A percentile compares a stretch with the other conserved stretches of the same genome.
Conservation (phyloP, 2,113 vertebrate genomes). For the Callorhinus ursinus region DNA sequence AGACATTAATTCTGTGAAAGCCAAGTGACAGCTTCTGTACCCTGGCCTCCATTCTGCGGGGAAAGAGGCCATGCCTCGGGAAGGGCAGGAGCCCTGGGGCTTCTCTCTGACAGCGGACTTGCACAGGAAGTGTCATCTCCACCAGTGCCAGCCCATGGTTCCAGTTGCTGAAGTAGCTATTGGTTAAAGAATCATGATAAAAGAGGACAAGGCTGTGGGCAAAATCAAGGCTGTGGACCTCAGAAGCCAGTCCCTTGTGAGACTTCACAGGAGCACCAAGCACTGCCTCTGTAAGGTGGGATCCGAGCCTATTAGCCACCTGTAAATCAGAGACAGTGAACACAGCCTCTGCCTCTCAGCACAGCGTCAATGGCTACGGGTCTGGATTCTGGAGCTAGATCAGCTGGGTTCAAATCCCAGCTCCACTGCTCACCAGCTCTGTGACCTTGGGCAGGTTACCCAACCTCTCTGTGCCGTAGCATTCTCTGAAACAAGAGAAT, state of each 20-base stretch:
- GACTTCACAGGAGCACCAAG: slow-evolving; percentile 71
- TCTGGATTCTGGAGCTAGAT: not conserved
- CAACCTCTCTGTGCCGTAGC: not conserved
- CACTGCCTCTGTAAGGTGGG: not conserved
- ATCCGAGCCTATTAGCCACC: not conserved
- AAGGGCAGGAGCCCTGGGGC: not conserved
- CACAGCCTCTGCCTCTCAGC: not conserved
- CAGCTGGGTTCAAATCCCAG: not conserved
- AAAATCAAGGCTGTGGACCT: slow-evolving; percentile 80
- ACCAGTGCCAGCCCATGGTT: slow-evolving; percentile 73
- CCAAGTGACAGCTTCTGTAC: slow-evolving; percentile 49
- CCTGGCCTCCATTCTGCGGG: not conserved
- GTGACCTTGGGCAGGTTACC: not conserved
- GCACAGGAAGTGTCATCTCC: slow-evolving; percentile 71
- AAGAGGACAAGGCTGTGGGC: slow-evolving; percentile 76
- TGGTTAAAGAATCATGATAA: slow-evolving; percentile 83
- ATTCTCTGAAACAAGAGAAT: not conserved
- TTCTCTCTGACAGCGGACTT: slow-evolving; percentile 54
- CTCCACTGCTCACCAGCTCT: not conserved
- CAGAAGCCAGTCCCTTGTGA: slow-evolving; percentile 81
- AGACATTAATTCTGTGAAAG: slow-evolving; percentile 43
- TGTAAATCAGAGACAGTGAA: not conserved
- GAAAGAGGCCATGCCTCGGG: not conserved
- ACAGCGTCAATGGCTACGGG: not conserved
- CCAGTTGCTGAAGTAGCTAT: slow-evolving; percentile 79